phyloP scores from a whole-genome alignment of 2,113 vertebrate genomes.

The Datnioides undecimradiatus region DNA sequence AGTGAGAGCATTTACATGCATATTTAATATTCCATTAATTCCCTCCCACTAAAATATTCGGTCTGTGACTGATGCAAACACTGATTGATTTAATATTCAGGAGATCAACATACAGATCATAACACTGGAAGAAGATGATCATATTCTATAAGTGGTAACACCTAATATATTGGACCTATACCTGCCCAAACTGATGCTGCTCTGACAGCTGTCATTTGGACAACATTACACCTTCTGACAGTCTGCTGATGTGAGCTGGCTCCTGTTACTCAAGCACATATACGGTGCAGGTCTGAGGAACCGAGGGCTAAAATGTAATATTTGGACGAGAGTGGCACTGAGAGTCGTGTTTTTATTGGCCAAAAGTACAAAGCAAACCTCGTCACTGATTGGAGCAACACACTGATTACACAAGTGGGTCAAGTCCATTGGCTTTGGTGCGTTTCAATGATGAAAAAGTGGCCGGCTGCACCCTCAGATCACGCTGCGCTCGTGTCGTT shows the following conservation, averaged over 20 bases:
- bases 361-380: neutral
- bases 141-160: neutral
- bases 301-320: too few relatives aligned
- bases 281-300: neutral
- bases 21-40: neutral
- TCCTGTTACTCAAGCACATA: neutral
- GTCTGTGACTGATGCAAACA: neutral
- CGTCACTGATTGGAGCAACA: neutral
- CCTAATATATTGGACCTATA: neutral
- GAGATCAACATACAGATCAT: neutral
- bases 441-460: neutral
- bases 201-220: constrained; percentile 18
- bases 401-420: neutral
- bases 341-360: neutral
- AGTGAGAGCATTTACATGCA: neutral
- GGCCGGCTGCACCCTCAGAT: neutral
- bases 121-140: neutral
- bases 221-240: neutral
- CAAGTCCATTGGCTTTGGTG: neutral
- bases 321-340: neutral
- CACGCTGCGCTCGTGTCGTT: neutral
- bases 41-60: neutral
- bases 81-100: neutral
- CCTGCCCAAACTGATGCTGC: neutral
- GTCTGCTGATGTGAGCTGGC: constrained; percentile 2